phyloP scores from a whole-genome alignment of 2,797 vertebrate genomes.

The Pteronotus mesoamericanus region DNA sequence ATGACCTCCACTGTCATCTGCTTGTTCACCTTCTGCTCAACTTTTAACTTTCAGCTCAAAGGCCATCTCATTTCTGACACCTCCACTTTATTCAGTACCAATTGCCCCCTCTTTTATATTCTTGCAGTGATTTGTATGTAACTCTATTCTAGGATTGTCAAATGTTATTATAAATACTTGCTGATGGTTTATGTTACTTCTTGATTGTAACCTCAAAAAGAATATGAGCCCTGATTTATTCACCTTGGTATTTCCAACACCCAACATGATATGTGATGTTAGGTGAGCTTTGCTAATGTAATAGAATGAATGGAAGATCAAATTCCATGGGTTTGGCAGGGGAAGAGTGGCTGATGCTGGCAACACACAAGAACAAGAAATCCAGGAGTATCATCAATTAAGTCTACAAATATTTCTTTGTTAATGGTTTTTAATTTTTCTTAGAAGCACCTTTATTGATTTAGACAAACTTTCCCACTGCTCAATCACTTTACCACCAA shows the following conservation, averaged over 20 bases:
- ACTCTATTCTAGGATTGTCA: neutral
- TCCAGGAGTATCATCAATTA: neutral
- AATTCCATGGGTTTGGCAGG: neutral
- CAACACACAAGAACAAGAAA: conserved; percentile 31
- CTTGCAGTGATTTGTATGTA: neutral
- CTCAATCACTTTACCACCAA: neutral
- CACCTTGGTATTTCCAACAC: neutral
- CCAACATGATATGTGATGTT: neutral
- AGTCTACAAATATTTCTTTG: conserved; percentile 28
- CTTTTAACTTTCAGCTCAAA: neutral
- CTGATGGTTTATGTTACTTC: neutral
- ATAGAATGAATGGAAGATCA: neutral
- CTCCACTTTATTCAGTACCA: neutral
- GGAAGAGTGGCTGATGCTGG: neutral
- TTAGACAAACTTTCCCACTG: neutral
- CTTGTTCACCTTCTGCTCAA: neutral
- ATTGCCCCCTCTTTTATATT: neutral
- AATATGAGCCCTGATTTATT: neutral
- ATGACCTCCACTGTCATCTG: neutral
- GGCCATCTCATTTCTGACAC: neutral
- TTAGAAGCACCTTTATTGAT: conserved; percentile 44
- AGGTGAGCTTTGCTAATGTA: neutral
- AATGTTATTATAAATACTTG: neutral
- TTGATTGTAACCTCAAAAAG: neutral
- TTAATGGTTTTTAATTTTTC: conserved; percentile 41